Evolutionary conservation across 2,113 vertebrate genomes (phyloP).

Genomic region (Cyrtonyx montezumae): DNA sequence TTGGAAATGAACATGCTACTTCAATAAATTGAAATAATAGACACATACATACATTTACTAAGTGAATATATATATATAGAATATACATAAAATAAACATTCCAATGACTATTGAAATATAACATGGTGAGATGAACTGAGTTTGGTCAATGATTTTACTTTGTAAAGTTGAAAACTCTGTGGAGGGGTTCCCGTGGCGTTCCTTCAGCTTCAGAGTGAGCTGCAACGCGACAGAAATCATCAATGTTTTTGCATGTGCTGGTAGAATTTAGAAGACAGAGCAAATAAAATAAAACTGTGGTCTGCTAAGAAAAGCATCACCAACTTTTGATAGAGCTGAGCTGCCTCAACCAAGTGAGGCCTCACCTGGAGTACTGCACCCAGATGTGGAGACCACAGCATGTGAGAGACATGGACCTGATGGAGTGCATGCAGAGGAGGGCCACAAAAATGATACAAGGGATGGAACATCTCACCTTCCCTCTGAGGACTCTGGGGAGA

Average conservation of each 20-base stretch:
- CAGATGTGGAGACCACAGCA: no score
- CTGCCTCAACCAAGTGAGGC: background rate
- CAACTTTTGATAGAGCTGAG: background rate
- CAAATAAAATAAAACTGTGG: background rate
- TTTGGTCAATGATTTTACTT: background rate
- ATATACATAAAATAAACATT: no score
- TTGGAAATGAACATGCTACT: background rate
- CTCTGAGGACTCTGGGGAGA: no score
- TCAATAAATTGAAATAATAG: background rate
- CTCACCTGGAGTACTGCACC: no score
- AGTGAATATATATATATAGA: background rate
- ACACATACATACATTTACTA: background rate
- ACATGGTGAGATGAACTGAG: background rate
- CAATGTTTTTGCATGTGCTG: background rate
- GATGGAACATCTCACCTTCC: no score
- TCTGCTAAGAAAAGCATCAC: background rate
- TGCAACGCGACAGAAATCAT: background rate
- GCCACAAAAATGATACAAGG: no score
- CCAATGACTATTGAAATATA: background rate
- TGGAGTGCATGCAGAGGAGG: no score
- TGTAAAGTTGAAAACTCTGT: background rate
- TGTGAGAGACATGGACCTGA: no score
- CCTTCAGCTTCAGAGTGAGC: background rate
- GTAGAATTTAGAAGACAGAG: rapidly evolving
- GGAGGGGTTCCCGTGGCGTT: background rate